These are phyloP conservation scores for Achlya flavicornis DNA, from an alignment of 2,888 invertebrate species.

Conservation along the genomic window DNA sequence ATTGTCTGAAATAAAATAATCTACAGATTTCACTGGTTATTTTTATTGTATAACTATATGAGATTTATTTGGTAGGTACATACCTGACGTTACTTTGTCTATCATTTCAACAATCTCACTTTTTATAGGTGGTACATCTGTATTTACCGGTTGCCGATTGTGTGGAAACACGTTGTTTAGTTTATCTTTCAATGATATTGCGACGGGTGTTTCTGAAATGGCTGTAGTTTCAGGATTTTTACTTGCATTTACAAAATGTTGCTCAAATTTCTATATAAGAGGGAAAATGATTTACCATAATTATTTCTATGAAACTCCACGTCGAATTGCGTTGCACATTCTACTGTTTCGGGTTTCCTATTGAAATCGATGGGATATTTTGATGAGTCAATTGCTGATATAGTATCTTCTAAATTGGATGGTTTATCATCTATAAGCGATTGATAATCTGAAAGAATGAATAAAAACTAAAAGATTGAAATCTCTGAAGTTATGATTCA, in stretches of 20 bases:
- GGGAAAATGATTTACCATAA: neutral
- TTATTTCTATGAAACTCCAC: neutral
- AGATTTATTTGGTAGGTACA: neutral
- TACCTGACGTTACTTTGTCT: constrained; percentile 55
- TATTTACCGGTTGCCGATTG: constrained; percentile 14
- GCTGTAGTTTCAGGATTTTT: constrained; percentile 26
- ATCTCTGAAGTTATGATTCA: too few species aligned
- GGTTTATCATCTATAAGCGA: constrained; percentile 28
- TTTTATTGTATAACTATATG: neutral
- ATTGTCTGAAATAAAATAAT: constrained; percentile 48
- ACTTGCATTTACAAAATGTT: constrained; percentile 16
- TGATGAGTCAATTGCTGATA: neutral
- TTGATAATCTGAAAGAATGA: constrained; percentile 33
- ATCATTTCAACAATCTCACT: constrained; percentile 28
- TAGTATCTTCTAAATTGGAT: constrained; percentile 6
- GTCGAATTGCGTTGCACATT: neutral
- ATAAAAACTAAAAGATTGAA: neutral
- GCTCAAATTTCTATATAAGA: neutral
- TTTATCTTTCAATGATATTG: constrained; percentile 37
- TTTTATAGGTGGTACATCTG: constrained; percentile 4
- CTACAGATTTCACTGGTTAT: neutral
- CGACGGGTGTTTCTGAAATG: constrained; percentile 21
- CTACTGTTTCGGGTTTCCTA: neutral
- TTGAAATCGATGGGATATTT: neutral
- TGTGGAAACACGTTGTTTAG: constrained; percentile 39